These are phyloP conservation scores for Tetragonula clypearis DNA, from an alignment of 1,140 invertebrate species.

Conservation along the genomic window DNA sequence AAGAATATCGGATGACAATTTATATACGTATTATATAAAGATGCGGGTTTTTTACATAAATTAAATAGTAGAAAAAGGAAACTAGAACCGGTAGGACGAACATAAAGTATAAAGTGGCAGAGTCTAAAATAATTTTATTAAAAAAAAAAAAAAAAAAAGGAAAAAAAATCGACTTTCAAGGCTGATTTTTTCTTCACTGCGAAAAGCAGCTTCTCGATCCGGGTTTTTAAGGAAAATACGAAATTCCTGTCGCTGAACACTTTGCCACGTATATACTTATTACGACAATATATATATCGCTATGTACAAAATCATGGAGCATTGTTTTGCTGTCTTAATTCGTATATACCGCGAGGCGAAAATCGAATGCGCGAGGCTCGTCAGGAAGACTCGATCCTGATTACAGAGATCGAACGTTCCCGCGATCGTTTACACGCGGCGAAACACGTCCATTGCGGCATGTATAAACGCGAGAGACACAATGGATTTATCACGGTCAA, in stretches of 20 bases:
- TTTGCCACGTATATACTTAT: background rate
- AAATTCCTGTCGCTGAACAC: background rate
- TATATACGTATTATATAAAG: background rate
- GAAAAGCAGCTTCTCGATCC: background rate
- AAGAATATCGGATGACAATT: background rate
- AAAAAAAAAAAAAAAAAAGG: background rate
- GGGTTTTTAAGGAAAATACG: background rate
- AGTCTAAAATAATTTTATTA: background rate
- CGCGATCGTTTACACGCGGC: conserved; percentile 7
- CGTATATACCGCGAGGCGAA: conserved; percentile 15
- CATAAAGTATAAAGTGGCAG: background rate
- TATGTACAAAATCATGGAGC: background rate
- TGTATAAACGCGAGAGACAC: background rate
- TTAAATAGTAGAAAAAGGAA: background rate
- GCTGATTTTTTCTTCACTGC: no score
- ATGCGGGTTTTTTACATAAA: background rate
- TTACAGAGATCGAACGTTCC: no score
- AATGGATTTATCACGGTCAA: background rate
- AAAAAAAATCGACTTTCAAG: background rate
- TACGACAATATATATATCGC: background rate
- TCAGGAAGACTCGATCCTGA: background rate
- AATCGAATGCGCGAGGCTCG: background rate
- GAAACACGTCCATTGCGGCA: conserved; percentile 14
- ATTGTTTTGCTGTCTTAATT: background rate
- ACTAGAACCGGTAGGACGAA: background rate